These are phyloP conservation scores for Psettodes erumei DNA, from an alignment of 2,113 vertebrate genomes.

Conservation along the genomic window DNA sequence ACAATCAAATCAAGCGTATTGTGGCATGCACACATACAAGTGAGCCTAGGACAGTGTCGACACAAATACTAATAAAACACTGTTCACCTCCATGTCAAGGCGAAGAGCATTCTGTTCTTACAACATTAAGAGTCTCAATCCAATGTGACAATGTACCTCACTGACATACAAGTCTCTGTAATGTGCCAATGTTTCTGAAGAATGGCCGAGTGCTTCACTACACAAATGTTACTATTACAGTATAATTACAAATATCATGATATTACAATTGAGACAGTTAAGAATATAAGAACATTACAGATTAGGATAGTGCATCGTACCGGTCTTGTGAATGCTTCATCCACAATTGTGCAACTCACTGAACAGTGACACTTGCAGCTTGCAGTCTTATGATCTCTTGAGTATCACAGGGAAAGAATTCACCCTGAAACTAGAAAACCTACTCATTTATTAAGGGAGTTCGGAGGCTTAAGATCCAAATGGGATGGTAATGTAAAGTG, in stretches of 20 bases:
- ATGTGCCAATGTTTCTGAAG: too few relatives aligned
- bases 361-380: not conserved
- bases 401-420: not conserved
- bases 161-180: not conserved
- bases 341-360: not conserved
- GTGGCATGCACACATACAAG: slow-evolving; percentile 8
- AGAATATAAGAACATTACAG: not conserved
- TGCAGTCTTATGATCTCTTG: not conserved
- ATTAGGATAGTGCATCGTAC: not conserved
- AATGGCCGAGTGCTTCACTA: not conserved
- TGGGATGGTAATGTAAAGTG: not conserved
- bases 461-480: not conserved
- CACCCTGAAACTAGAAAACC: slow-evolving; percentile 1
- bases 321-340: not conserved
- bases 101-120: not conserved
- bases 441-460: not conserved
- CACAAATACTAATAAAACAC: slow-evolving; percentile 2
- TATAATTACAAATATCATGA: not conserved
- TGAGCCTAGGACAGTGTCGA: not conserved
- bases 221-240: not conserved
- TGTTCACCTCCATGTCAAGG: slow-evolving; percentile 7
- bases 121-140: not conserved
- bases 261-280: not conserved
- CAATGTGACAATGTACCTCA: not conserved
- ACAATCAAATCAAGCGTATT: slow-evolving; percentile 10